Base-by-base conservation (phyloP, 92 coral and sea anemone genomes). In the Heliopora coerulea region DNA sequence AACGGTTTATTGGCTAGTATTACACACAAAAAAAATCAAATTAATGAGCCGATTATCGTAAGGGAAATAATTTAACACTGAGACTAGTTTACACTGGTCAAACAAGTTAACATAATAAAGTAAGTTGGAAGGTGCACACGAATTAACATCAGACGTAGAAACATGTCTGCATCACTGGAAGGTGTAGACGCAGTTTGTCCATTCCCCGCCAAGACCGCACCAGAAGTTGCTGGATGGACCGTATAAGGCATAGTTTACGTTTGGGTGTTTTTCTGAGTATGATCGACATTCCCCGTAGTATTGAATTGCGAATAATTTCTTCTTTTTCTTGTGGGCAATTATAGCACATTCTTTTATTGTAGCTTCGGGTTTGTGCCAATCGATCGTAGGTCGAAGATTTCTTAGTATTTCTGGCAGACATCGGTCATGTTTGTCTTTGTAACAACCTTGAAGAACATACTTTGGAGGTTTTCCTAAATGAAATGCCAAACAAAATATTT, bases 221-320 rank as follows among this genome's bases (percentile, higher is more conserved):
- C 65, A 65, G 44, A 85, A 84, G 41, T 82, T 72, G 0, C 25
- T 17, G 42, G 85, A 79, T 0, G 31, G 3, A 3, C 86, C 86
- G 20, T 52, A 32, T 15, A 54, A 60, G 9, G 19, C 49, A 31
- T 81, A 83, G 42, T 61, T 62, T 4, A 26, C 32, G 2, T 44
- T 57, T 23, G 65, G 66, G 8, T 49, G 24, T 23, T 25, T 24
- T 54, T 78, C 68, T 8, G 67, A 20, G 13, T 67, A 81, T 0
- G 88, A 82, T 63, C 81, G 80, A 58, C 92, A 88, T 72, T 88
- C 92, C 5, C 86, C 86, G 32, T 78, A 88, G 35, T 5, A 88
- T 72, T 81, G 92, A 32, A 88, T 73, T 29, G 80, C 86, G 78
- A 88, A 88, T 46, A 62, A 62, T 2, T 34, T n/a, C 60, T 81